Base-by-base conservation (phyloP, 2,113 vertebrate species). In the Lepisosteus oculatus region DNA sequence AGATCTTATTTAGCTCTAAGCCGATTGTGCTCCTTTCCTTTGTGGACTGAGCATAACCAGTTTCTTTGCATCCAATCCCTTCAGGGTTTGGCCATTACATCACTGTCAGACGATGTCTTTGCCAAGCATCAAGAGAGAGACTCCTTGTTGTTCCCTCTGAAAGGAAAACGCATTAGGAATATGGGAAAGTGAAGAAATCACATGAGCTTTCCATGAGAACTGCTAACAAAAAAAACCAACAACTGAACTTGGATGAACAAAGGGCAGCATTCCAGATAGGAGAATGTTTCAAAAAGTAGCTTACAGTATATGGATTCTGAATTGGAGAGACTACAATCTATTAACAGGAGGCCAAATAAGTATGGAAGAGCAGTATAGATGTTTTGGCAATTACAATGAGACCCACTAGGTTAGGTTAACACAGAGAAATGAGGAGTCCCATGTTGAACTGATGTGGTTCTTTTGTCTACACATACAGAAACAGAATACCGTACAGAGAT, bases 31-130 rank as follows among this genome's bases (percentile, higher is more conserved):
- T 69, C 77, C 80, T 12, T 67, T 75, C 81, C 79, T 80, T 87
- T 76, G 82, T 91, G 92, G 87, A 88, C 79, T 82, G 84, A 90
- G 86, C 83, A 88, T 93, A 91, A 91, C 85, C 93, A 84, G 93
- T 85, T 86, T 62, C 62, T 78, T 76, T 15, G 72, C 86, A 89
- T 91, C 94, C 93, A 95, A 90, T 95, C 90, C 85, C 4, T 72
- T 43, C 12, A 69, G 61, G 72, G 47, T 79, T 62, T 0, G 44
- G 0, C 47, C 0, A 2, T 92, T 79, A 90, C 93, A 90, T 93
- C 92, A 94, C 78, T 70, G 71, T 93, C 88, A 74, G 83, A 80
- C 77, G 86, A 91, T 6, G 72, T 83, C 72, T 5, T 47, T 56
- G 78, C 81, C 76, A 77, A 85, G 88, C 83, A 43, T 47, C n/a